Conservation (phyloP, 2,113 vertebrate genomes). For the Lampris megalopsis region DNA sequence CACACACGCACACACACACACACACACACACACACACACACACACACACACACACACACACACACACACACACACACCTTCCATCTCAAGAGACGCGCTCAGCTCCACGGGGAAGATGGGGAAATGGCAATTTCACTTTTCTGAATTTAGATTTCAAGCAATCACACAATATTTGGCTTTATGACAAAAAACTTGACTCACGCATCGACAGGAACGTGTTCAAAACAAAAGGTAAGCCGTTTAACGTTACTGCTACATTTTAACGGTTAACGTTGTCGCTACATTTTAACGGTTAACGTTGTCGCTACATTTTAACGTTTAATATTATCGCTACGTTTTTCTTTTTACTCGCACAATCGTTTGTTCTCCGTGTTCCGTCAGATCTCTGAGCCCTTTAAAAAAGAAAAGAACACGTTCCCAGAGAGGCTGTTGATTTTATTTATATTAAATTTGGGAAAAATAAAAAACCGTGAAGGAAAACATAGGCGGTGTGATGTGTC, state of each 20-base stretch:
- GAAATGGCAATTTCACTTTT: constrained; percentile 67
- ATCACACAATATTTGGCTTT: constrained; percentile 57
- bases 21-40: constrained; percentile 42
- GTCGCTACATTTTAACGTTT: too few relatives aligned
- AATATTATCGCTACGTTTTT: too few relatives aligned
- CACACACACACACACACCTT: constrained; percentile 34
- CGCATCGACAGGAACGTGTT: constrained; percentile 51
- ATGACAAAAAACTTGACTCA: constrained; percentile 60
- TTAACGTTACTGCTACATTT: background rate
- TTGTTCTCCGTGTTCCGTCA: too few relatives aligned
- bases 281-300: too few relatives aligned
- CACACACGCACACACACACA: background rate
- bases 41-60: background rate
- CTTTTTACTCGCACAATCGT: too few relatives aligned
- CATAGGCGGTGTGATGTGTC: too few relatives aligned
- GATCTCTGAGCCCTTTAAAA: too few relatives aligned
- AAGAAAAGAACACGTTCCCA: too few relatives aligned
- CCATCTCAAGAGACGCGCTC: constrained; percentile 54
- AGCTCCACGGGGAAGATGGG: constrained; percentile 70
- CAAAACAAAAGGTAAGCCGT: constrained; percentile 62
- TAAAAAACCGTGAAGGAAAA: background rate
- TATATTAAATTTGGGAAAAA: background rate
- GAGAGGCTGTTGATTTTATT: too few relatives aligned
- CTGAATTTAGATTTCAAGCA: constrained; percentile 60
- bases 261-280: too few relatives aligned